phyloP scores from a whole-genome alignment of 2,888 invertebrate genomes.

The Esperia sulphurella region DNA sequence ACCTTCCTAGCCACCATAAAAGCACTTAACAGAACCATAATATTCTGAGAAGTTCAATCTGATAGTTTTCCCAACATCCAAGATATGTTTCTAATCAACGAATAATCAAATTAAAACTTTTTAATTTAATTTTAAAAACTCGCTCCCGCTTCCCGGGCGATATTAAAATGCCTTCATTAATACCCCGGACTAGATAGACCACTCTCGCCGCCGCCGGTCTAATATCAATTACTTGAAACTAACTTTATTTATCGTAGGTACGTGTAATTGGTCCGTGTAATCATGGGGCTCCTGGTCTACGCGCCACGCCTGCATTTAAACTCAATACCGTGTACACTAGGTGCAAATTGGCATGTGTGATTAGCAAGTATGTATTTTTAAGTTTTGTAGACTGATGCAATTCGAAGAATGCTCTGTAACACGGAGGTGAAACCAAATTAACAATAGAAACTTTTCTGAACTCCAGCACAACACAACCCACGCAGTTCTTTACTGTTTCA shows the following conservation, averaged over 20 bases:
- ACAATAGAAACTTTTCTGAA: too few species aligned
- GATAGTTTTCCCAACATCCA: not conserved
- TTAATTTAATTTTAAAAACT: conserved; percentile 12
- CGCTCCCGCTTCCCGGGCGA: conserved; percentile 6
- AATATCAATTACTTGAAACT: conserved; percentile 31
- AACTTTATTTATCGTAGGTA: conserved; percentile 26
- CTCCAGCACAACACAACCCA: too few species aligned
- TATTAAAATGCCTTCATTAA: conserved; percentile 16
- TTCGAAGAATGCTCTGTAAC: too few species aligned
- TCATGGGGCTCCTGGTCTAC: conserved; percentile 18
- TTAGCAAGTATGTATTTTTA: too few species aligned
- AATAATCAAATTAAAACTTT: conserved; percentile 1
- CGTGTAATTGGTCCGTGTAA: conserved; percentile 28
- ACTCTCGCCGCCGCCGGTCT: conserved; percentile 33
- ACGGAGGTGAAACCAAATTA: too few species aligned
- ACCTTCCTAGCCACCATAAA: too few species aligned
- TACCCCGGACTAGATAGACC: conserved; percentile 16
- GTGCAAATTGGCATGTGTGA: not conserved
- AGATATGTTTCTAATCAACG: not conserved
- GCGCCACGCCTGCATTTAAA: conserved; percentile 2
- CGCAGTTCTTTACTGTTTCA: too few species aligned
- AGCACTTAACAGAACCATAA: not conserved
- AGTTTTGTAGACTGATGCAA: too few species aligned
- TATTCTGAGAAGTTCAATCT: too few species aligned
- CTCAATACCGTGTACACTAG: not conserved